These are phyloP conservation scores for Diploscapter pachys DNA, from an alignment of 1,140 invertebrate species.

Conservation along the genomic window DNA sequence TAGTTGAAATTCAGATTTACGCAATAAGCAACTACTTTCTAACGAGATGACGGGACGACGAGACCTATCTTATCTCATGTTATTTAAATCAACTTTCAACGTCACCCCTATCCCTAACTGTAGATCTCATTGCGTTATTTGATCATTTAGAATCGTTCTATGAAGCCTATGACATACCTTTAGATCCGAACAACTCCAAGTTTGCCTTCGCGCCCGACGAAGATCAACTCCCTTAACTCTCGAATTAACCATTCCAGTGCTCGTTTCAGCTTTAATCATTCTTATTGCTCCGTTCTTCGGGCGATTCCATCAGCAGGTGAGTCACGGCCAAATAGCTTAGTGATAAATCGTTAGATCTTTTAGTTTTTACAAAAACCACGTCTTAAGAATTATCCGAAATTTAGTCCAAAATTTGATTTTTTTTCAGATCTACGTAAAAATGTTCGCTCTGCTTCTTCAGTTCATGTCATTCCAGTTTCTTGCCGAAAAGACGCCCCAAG, in stretches of 20 bases:
- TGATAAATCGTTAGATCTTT: background rate
- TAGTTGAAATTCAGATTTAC: no score
- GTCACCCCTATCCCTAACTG: no score
- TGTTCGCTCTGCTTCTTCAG: slow-evolving; percentile 42
- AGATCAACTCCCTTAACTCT: slow-evolving; percentile 35
- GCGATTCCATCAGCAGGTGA: slow-evolving; percentile 38
- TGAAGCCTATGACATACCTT: background rate
- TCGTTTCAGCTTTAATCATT: slow-evolving; percentile 39
- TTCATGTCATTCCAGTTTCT: slow-evolving; percentile 46
- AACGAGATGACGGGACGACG: no score
- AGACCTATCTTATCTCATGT: no score
- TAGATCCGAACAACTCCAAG: slow-evolving; percentile 36
- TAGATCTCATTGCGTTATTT: no score
- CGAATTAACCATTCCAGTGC: slow-evolving; percentile 40
- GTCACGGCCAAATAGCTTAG: background rate
- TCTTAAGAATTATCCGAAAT: no score
- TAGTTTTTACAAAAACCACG: no score
- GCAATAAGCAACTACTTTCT: no score
- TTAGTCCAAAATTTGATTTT: background rate
- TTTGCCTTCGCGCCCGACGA: slow-evolving; percentile 35
- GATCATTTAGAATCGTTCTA: background rate
- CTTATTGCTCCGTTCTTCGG: slow-evolving; percentile 44
- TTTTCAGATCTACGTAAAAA: slow-evolving; percentile 42
- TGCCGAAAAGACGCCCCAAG: slow-evolving; percentile 39
- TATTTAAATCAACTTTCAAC: no score